Evolutionary conservation across 1,140 invertebrate genomes (phyloP), one percentile per base, ranked within the genome.

Genomic region (Aricia agestis): DNA sequence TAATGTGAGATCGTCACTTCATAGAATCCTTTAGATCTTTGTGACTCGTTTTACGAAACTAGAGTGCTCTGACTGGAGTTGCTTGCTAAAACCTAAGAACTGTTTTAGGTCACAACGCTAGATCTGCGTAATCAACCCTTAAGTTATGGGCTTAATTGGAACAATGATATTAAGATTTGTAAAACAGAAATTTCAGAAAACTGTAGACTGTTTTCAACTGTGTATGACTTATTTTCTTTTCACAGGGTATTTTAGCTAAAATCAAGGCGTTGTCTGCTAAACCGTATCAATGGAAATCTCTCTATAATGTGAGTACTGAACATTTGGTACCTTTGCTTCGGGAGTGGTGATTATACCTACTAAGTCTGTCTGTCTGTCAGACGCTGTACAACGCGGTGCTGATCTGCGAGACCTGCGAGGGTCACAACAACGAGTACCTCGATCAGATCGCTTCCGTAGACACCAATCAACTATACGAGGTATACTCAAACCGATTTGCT

Each of bases 311-410:
- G 88, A 85, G 85, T 70, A 15, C 36, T 17, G 9, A 52, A 11
- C 9, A 13, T 15, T 52, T 52, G 45, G 0, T 52, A 4, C 45
- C 6, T 11, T 11, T 52, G 17, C 17, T 25, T 19, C 32, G 18
- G 11, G 19, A 45, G 68, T 57, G 57, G 63, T 42, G 71, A 66
- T n/a, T 68, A 36, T 19, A 66, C 13, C n/a, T n/a, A n/a, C 10
- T 67, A 66, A 71, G 5, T 36, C 6, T 42, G 10, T 5, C 3
- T n/a, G 63, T 42, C 15, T 15, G 31, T 7, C n/a, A 95, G 95
- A 95, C 95, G 6, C 76, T 95, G 10, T 94, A 94, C 75, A 93
- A 95, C 82, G 92, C 93, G 57, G 93, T 95, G 31, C 86, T 93
- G 15, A 94, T 96, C 68, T 93, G 93, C 41, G 94, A 96, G 72